Evolutionary conservation across 2,888 invertebrate species (phyloP), one percentile per base, ranked within the genome.

Genomic region (Philereme transversata): DNA sequence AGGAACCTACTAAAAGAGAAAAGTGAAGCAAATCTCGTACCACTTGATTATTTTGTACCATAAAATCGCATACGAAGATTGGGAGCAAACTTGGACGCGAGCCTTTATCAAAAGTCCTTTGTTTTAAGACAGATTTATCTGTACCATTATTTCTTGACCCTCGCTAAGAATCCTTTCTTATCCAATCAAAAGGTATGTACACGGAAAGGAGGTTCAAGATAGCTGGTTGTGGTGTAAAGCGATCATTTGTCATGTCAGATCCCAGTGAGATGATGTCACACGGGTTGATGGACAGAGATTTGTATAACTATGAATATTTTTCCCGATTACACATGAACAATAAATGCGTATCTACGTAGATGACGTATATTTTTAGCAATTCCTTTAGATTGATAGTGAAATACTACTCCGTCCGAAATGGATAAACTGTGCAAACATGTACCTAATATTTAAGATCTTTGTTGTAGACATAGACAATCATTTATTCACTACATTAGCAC

Each of bases 201-300:
- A 48, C 11, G 35, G 47, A 48, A 57, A 68, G 50, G 59, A 55
- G 67, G 81, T 57, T 78, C 84, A 69, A 7, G n/a, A 44, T 69
- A 73, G 52, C 58, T 81, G 86, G 88, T 71, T 57, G 53, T 62
- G 51, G 67, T 69, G 69, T 77, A 72, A 74, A 73, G 73, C 75
- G 70, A 81, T 87, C 85, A 88, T 91, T 90, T 87, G 87, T 90
- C 89, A 86, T 82, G 88, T 90, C 90, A 85, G 89, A 91, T 90
- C 77, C 65, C 68, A 65, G 82, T 72, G 90, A 90, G 90, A 88
- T 70, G 71, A 69, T 77, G 84, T 86, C 87, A 81, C 73, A 73
- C 73, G 68, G 69, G 56, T 72, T 86, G 90, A 89, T 85, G 89
- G 88, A 84, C 87, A 75, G 75, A 84, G 88, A 88, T 90, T 88